Evolutionary conservation across 2,113 vertebrate species (phyloP).

Genomic region (Hylia prasina): DNA sequence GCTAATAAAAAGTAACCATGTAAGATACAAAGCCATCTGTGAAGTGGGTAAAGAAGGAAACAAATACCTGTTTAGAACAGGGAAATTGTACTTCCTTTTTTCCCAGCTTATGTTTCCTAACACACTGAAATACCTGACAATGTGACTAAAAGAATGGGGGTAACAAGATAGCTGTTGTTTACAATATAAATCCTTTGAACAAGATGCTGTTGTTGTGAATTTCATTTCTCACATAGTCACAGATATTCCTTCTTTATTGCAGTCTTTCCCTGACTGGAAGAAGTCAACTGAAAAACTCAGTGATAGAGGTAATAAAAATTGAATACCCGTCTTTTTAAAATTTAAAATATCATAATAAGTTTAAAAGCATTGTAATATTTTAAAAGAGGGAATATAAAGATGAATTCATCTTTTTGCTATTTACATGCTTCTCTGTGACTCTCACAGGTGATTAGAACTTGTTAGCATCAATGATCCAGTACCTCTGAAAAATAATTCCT

Average conservation of each 20-base stretch:
- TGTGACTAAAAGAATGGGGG: background rate
- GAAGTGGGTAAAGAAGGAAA: background rate
- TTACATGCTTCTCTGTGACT: background rate
- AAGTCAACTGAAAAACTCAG: conserved; percentile 30
- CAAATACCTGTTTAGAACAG: background rate
- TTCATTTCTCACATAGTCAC: background rate
- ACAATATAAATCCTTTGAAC: background rate
- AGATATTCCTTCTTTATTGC: conserved; percentile 44
- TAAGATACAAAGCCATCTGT: background rate
- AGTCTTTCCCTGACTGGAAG: conserved; percentile 76
- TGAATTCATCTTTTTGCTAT: background rate
- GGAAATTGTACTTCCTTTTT: background rate
- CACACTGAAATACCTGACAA: background rate
- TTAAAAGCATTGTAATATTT: background rate
- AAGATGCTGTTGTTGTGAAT: background rate
- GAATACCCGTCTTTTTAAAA: background rate
- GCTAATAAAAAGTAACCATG: background rate
- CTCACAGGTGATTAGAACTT: background rate
- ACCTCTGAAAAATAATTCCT: background rate
- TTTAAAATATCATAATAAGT: background rate
- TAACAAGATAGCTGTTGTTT: background rate
- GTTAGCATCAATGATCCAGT: background rate
- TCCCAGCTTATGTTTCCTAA: background rate
- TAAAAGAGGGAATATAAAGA: background rate
- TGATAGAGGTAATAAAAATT: conserved; percentile 58